These are phyloP conservation scores for Iphiclides podalirius DNA, from an alignment of 2,888 invertebrate species.

Conservation along the genomic window DNA sequence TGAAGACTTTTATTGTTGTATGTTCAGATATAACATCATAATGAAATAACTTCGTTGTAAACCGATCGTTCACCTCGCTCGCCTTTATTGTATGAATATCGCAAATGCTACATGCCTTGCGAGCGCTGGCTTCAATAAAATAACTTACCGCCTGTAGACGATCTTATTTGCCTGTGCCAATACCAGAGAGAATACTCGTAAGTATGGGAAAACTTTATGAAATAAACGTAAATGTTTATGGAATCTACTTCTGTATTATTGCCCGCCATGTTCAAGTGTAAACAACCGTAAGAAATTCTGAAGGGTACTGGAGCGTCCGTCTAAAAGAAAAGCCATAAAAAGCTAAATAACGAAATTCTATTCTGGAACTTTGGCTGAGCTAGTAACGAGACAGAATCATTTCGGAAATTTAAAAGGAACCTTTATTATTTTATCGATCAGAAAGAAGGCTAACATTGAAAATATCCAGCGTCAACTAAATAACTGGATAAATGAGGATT, in stretches of 20 bases:
- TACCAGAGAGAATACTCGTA: conserved; percentile 15
- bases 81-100: conserved; percentile 34
- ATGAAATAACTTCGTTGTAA: no score
- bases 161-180: conserved; percentile 20
- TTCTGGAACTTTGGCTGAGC: background rate
- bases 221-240: conserved; percentile 16
- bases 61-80: conserved; percentile 28
- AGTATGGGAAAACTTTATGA: conserved; percentile 13
- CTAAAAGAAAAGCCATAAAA: background rate
- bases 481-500: no score
- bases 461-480: no score
- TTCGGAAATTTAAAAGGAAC: no score
- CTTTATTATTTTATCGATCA: no score
- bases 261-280: background rate
- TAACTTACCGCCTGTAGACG: conserved; percentile 46
- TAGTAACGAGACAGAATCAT: no score
- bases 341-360: background rate
- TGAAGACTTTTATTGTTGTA: no score
- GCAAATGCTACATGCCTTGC: conserved; percentile 34
- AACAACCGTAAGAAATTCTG: background rate
- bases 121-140: conserved; percentile 54
- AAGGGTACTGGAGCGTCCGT: background rate
- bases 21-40: no score
- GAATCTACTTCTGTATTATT: background rate
- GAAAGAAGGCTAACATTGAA: no score